Evolutionary conservation across 2,113 vertebrate species (phyloP).

Genomic region (Tragelaphus scriptus): DNA sequence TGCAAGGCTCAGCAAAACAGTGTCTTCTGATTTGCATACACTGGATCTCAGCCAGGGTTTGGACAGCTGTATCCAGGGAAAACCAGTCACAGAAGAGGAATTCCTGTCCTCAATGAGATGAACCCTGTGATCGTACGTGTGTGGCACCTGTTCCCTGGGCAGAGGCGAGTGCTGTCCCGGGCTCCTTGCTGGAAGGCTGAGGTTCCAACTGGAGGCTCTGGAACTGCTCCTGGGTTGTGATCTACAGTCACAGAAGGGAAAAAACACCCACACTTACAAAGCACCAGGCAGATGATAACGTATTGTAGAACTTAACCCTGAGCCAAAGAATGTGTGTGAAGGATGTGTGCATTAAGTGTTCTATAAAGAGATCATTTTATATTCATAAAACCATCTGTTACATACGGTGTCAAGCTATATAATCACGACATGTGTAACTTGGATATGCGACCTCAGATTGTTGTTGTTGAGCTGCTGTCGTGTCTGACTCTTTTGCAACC

Average conservation of each 20-base stretch:
- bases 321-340: background rate
- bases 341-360: background rate
- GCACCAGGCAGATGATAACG: background rate
- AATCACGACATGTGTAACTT: background rate
- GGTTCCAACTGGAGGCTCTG: background rate
- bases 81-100: background rate
- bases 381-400: background rate
- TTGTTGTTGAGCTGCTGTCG: background rate
- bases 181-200: background rate
- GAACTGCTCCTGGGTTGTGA: background rate
- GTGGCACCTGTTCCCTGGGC: background rate
- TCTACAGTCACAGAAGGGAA: background rate
- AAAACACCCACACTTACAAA: background rate
- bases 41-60: background rate
- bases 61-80: background rate
- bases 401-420: background rate
- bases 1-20: background rate
- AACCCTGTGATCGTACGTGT: background rate
- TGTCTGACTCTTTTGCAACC: background rate
- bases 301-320: background rate
- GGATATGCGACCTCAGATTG: background rate
- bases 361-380: background rate
- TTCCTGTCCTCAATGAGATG: background rate
- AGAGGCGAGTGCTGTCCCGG: accelerated
- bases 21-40: background rate